Evolutionary conservation across 2,113 vertebrate species (phyloP), one percentile per base, ranked within the genome.

Genomic region (Spermophilus dauricus): DNA sequence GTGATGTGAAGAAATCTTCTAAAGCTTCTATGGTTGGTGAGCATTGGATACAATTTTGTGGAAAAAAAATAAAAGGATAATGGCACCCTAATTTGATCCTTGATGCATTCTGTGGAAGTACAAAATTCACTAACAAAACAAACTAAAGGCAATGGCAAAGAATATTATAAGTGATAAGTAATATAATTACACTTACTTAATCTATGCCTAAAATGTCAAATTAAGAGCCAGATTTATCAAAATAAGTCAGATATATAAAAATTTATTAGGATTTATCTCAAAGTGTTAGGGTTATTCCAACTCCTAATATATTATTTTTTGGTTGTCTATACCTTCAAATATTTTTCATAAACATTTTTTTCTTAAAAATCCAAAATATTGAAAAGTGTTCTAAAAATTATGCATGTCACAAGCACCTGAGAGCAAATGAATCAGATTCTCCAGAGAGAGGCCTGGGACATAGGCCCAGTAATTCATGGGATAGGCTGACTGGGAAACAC

Each of bases 261-360:
- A 75, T 48, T 58, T 56, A 45, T 53, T n/a, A 63, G 53, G 3
- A 14, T n/a, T 92, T 75, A 88, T 42, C 32, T 48, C 72, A 7
- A 78, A 67, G 14, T 67, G 26, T n/a, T 65, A n/a, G 13, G 39
- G 30, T 91, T 70, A 92, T 28, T 53, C 9, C 81, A 18, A 77
- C 61, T 88, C 32, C 48, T 94, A 42, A 85, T 67, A 65, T n/a
- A 78, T 77, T 86, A 20, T 13, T 67, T 70, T 91, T 76, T 91
- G 32, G 12, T 70, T 93, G 8, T 58, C 10, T 76, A 67, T 24
- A 56, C 22, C 53, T 82, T 69, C 18, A 30, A 58, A 61, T 76
- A 48, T 73, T 26, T 75, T 20, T 42, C 10, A 12, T 34, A 65
- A 58, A 63, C 4, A 28, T 24, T 86, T 84, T 24, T 86, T 84